These are phyloP conservation scores for Uria lomvia DNA, from an alignment of 2,113 vertebrate species.

Conservation along the genomic window DNA sequence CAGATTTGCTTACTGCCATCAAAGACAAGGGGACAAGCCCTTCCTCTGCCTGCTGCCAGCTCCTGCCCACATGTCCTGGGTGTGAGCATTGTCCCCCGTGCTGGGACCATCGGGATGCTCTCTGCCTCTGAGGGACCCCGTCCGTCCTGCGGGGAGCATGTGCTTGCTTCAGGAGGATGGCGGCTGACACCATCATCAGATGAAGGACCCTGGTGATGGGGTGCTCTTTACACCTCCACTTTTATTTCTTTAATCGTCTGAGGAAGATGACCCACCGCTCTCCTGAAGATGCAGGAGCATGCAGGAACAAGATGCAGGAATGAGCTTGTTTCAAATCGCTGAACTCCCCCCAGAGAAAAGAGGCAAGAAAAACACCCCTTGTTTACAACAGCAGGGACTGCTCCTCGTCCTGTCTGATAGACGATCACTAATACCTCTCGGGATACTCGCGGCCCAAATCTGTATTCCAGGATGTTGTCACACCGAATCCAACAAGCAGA, in stretches of 20 bases:
- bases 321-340: slow-evolving; percentile 13
- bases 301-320: not conserved
- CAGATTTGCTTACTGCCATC: not conserved
- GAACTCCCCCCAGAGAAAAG: not conserved
- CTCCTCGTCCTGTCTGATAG: slow-evolving; percentile 31
- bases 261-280: not conserved
- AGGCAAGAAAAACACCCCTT: slow-evolving; percentile 18
- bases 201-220: not conserved
- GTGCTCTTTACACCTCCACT: not conserved
- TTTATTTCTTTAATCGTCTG: not conserved
- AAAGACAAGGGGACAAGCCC: not conserved
- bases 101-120: not conserved
- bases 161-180: not conserved
- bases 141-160: fast-evolving
- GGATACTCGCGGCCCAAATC: not conserved
- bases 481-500: not conserved
- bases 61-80: not conserved
- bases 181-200: not conserved
- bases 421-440: not conserved
- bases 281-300: not conserved
- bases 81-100: not conserved
- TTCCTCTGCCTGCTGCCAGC: not conserved
- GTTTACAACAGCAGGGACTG: slow-evolving; percentile 28
- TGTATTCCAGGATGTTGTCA: slow-evolving; percentile 58
- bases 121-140: fast-evolving